Conservation (phyloP, 2,113 vertebrate genomes). For the Aleadryas rufinucha region DNA sequence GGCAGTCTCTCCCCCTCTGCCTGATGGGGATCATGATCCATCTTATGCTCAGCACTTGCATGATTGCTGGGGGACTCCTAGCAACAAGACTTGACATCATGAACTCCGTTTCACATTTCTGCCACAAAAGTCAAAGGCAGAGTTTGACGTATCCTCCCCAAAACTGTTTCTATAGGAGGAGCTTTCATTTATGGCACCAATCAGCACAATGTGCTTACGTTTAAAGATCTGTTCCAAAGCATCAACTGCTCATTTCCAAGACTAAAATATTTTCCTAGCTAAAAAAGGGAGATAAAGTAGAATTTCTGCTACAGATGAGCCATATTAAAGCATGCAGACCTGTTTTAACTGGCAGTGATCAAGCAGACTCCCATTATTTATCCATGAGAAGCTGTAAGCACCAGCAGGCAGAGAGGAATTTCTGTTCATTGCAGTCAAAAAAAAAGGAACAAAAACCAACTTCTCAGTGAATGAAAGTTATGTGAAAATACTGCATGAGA, state of each 20-base stretch:
- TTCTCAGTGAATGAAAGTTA: background rate
- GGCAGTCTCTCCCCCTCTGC: background rate
- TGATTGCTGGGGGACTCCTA: background rate
- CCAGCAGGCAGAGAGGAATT: background rate
- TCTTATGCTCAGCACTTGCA: background rate
- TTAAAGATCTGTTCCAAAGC: slow-evolving; percentile 3
- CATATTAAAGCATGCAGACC: background rate
- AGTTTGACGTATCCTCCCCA: background rate
- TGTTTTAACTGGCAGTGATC: slow-evolving; percentile 28
- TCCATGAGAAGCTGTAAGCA: background rate
- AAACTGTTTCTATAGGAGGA: background rate
- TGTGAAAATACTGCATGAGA: background rate
- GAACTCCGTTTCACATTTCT: background rate
- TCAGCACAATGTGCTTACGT: background rate
- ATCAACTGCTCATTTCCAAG: background rate
- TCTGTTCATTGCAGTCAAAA: background rate
- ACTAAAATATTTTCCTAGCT: slow-evolving; percentile 7
- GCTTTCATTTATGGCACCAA: background rate
- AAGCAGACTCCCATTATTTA: background rate
- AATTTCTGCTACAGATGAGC: slow-evolving; percentile 18
- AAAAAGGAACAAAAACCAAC: background rate
- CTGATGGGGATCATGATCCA: background rate
- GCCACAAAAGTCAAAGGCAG: background rate
- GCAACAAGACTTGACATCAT: background rate
- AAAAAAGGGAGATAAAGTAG: background rate